These are phyloP conservation scores for Steinernema scapterisci DNA, from an alignment of 2,888 invertebrate genomes.

Conservation along the genomic window DNA sequence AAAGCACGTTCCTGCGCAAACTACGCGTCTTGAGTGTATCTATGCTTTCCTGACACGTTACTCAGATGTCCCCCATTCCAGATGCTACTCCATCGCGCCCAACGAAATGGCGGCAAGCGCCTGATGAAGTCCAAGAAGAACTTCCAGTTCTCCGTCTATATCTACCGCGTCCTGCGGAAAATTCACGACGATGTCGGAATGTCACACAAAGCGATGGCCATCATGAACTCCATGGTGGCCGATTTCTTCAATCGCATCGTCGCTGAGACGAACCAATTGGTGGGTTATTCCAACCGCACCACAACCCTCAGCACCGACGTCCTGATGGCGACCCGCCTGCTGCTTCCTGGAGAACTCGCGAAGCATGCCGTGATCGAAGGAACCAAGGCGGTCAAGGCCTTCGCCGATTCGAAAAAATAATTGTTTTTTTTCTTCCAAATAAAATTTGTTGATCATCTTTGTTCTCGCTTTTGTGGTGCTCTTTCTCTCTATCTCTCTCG, in stretches of 20 bases:
- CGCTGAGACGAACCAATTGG: slow-evolving; percentile 71
- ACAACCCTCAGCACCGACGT: slow-evolving; percentile 77
- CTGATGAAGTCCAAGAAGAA: slow-evolving; percentile 49
- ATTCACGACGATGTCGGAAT: slow-evolving; percentile 75
- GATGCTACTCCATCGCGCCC: no score
- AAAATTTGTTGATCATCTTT: background rate
- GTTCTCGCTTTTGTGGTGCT: background rate
- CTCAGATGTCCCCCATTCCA: no score
- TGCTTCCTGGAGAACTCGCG: slow-evolving; percentile 77
- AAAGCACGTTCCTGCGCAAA: no score
- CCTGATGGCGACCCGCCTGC: slow-evolving; percentile 74
- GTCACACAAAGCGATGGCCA: slow-evolving; percentile 76
- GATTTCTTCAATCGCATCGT: slow-evolving; percentile 79
- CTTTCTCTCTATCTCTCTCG: background rate
- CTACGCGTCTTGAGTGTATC: no score
- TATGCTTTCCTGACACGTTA: no score
- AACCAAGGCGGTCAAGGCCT: slow-evolving; percentile 74
- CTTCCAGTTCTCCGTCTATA: slow-evolving; percentile 68
- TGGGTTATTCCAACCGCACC: slow-evolving; percentile 74
- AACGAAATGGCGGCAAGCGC: no score
- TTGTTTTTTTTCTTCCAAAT: no score
- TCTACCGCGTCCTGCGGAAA: slow-evolving; percentile 74
- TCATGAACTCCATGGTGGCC: slow-evolving; percentile 79
- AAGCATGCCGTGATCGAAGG: slow-evolving; percentile 77
- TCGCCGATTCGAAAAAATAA: slow-evolving; percentile 70